Evolutionary conservation across 1,140 invertebrate species (phyloP), one percentile per base, ranked within the genome.

Genomic region (Hypothenemus hampei): DNA sequence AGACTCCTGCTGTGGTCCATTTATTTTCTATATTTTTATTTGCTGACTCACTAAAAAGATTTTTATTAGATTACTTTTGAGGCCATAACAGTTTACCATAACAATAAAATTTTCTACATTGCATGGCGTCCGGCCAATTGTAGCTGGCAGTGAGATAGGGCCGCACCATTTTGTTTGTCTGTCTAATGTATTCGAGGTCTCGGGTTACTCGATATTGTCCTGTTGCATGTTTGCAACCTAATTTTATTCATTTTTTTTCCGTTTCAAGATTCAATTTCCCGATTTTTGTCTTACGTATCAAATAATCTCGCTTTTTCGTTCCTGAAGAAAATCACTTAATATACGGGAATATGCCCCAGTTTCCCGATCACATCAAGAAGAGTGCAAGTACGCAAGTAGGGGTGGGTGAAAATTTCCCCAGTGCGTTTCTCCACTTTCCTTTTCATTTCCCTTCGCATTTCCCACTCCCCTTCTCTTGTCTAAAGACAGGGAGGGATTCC

Each of bases 51-150:
- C 40, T 41, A 50, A 45, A 50, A 48, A 35, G 49, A 54, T 53
- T 59, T 59, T 59, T 59, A 59, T 59, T 59, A 49, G 50, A 54
- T 54, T 59, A 59, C 57, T 59, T 54, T 58, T 43, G 41, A 36
- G 57, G 57, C 57, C 43, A 59, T 59, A 59, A 59, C 50, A 59
- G 50, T 59, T 59, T 59, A 48, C 57, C 50, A 59, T 59, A 59
- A 59, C 57, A 59, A 59, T 59, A 59, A 59, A 59, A 54, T 59
- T 47, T 59, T 45, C 57, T 50, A 45, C 41, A 50, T 48, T 50
- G 24, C 46, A 53, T 53, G 57, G 57, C 57, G 43, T 39, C 39
- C 23, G 24, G 57, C 57, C 57, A 59, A 58, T 58, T 58, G 57
- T 40, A 41, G 31, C 22, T n/a, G 15, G n/a, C n/a, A 24, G 54